Evolutionary conservation across 2,113 vertebrate genomes (phyloP).

Genomic region (Tetrax tetrax): DNA sequence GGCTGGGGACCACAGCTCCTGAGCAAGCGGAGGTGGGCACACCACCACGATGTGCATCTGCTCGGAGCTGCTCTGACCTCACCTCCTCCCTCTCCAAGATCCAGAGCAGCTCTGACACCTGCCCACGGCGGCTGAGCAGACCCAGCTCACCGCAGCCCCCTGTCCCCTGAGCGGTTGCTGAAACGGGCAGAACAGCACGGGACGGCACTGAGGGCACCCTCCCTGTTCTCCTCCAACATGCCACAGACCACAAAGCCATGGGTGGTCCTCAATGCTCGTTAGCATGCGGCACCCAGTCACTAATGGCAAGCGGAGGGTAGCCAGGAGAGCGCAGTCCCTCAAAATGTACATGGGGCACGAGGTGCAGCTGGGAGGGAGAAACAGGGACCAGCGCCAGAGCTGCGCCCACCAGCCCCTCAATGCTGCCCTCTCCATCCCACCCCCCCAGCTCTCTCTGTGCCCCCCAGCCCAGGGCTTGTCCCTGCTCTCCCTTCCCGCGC

Average conservation of each 20-base stretch:
- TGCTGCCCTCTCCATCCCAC: no score
- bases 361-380: not conserved
- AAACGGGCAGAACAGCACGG: not conserved
- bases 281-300: no score
- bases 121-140: not conserved
- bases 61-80: not conserved
- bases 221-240: fast-evolving
- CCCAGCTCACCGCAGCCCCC: not conserved
- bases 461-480: not conserved
- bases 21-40: not conserved
- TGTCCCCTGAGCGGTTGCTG: fast-evolving
- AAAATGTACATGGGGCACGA: not conserved
- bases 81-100: not conserved
- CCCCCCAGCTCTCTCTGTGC: no score
- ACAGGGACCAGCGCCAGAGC: not conserved
- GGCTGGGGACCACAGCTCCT: not conserved
- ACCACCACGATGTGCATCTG: not conserved
- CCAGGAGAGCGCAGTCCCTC: not conserved
- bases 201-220: not conserved
- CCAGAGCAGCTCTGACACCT: not conserved
- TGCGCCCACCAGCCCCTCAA: not conserved
- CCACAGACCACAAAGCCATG: not conserved
- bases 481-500: not conserved
- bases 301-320: not conserved
- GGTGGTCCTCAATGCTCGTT: not conserved